A percentile compares a stretch with the other conserved stretches of the same genome.
Evolutionary conservation across 1,140 invertebrate species (phyloP).

Genomic region (Rhopalosiphum padi): DNA sequence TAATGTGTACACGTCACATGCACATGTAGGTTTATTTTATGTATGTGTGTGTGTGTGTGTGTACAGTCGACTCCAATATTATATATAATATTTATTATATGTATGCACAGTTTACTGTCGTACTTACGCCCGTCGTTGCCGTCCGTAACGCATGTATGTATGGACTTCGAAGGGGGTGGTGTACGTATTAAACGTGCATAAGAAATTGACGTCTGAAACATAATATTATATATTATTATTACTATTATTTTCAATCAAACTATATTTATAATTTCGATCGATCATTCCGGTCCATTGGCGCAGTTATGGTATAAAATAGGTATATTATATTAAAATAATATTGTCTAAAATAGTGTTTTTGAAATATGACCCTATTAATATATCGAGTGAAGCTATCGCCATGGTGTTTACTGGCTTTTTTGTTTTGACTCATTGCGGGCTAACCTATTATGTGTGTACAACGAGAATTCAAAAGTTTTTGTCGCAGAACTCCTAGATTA

Average conservation of each 20-base stretch:
- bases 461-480: background rate
- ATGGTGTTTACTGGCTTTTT: background rate
- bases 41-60: background rate
- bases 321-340: background rate
- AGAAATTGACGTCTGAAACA: background rate
- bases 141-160: background rate
- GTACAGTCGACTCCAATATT: too few species aligned
- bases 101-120: background rate
- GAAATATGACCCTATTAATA: slow-evolving; percentile 6
- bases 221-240: background rate
- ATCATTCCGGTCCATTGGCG: background rate
- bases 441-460: background rate
- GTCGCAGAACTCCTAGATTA: background rate
- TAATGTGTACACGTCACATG: background rate
- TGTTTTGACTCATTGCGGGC: too few species aligned
- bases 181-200: background rate
- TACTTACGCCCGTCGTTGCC: background rate
- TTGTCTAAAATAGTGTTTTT: background rate
- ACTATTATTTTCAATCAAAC: background rate
- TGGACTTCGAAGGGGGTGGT: background rate
- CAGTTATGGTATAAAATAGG: background rate
- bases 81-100: background rate
- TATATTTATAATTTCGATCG: background rate
- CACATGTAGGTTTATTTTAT: background rate
- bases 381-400: background rate